phyloP scores from a whole-genome alignment of 30 jellyfish, hydroid and myxozoan genomes.

The Nemopilema nomurai region DNA sequence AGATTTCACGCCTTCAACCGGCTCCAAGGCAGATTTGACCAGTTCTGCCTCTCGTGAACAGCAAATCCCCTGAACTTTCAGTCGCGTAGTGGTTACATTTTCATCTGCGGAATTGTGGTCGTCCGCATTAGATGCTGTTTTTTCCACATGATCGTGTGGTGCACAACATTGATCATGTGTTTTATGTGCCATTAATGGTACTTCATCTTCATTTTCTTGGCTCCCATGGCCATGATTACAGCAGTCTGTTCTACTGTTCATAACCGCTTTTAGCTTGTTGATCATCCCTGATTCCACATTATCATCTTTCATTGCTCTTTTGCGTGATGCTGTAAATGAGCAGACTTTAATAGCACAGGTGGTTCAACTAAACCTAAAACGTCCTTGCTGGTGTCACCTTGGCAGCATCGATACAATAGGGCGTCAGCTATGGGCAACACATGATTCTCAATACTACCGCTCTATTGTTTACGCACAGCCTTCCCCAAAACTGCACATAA shows the following conservation, averaged over 20 bases:
- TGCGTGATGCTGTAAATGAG: no score
- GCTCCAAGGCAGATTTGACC: slow-evolving; percentile 20
- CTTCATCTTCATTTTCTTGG: background rate
- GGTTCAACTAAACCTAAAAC: no score
- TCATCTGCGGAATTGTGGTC: background rate
- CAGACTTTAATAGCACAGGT: no score
- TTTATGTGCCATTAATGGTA: background rate
- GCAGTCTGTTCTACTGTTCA: background rate
- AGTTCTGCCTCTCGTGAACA: slow-evolving; percentile 74
- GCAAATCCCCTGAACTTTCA: slow-evolving; percentile 66
- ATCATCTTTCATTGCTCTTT: background rate
- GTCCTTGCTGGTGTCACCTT: no score
- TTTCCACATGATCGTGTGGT: background rate
- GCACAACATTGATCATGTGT: background rate
- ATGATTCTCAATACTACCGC: no score
- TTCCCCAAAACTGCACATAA: no score
- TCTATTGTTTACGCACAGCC: no score
- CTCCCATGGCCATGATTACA: background rate
- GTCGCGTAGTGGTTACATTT: slow-evolving; percentile 26
- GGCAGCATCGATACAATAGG: no score
- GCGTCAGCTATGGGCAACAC: no score
- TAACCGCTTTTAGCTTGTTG: no score
- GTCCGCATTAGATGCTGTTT: background rate
- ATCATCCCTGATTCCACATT: no score
- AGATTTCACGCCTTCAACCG: slow-evolving; percentile 39